Evolutionary conservation across 2,113 vertebrate genomes (phyloP), one percentile per base, ranked within the genome.

Genomic region (Brachyhypopomus gauderio): DNA sequence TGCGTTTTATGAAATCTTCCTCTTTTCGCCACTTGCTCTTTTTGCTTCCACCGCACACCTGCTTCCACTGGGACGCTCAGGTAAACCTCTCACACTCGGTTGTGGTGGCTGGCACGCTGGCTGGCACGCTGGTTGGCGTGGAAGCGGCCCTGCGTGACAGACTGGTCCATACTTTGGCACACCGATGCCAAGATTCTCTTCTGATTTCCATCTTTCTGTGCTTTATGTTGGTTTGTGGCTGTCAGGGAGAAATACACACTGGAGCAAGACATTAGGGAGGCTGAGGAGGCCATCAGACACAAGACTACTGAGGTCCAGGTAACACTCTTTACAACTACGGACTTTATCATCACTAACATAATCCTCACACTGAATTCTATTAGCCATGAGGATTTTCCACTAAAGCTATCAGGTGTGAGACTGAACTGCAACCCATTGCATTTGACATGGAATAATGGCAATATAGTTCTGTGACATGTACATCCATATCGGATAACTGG

Each of bases 281-380:
- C 96, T 34, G 98, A 99, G 83, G 97, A 97, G 78, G 93, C 97
- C 27, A 96, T 99, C 84, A 93, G 96, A 59, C 95, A 98, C 84
- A 98, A 98, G 91, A 94, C 93, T 75, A 94, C 71, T 0, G 96
- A 99, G 89, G 97, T 99, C 4, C 98, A 99, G 96, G 98, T 99
- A 86, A 90, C 91, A 77, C 0, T 5, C 20, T 14, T 19, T 11
- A 17, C 1, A 23, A 1, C 5, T 52, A n/a, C 79, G 20, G 36
- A 3, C 4, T 36, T 67, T 67, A 1, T 36, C 36, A 5, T 20
- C 1, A 19, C 63, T 30, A 41, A 2, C 38, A 30, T 17, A 64
- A 30, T 64, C 12, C 4, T 25, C 12, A 30, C 8, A 52, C 45
- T 52, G 45, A 14, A 52, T 14, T 52, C 45, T 52, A 12, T 52